These are phyloP conservation scores for Pelmatolapia mariae DNA, from an alignment of 2,113 vertebrate genomes.

Conservation along the genomic window DNA sequence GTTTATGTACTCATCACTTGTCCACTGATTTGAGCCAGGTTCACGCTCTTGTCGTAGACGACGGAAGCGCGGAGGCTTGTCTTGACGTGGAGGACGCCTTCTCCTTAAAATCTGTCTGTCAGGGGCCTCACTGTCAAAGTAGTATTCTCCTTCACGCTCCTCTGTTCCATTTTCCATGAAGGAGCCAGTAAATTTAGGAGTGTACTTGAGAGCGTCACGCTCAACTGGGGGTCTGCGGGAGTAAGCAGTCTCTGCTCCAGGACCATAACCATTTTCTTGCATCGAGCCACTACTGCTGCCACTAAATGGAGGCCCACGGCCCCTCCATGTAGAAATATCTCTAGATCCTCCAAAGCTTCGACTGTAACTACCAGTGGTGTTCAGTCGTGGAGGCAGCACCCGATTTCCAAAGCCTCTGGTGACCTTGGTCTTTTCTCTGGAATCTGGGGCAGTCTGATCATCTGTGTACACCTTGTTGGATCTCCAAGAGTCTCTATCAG, in stretches of 20 bases:
- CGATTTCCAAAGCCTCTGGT: constrained; percentile 81
- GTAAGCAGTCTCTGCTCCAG: constrained; percentile 68
- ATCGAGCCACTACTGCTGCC: constrained; percentile 45
- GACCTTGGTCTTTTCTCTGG: constrained; percentile 73
- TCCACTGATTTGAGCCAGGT: constrained; percentile 79
- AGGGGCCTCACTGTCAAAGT: constrained; percentile 78
- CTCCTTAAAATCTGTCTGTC: constrained; percentile 87
- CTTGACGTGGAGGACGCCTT: constrained; percentile 89
- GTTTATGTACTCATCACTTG: constrained; percentile 79
- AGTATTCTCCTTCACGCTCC: constrained; percentile 83
- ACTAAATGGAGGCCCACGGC: constrained; percentile 68
- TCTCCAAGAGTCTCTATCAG: constrained; percentile 88
- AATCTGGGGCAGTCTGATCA: constrained; percentile 74
- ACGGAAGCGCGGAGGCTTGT: constrained; percentile 92
- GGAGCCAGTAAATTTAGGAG: constrained; percentile 75
- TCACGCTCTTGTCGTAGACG: constrained; percentile 88
- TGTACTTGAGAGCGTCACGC: constrained; percentile 78
- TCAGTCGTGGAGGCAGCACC: constrained; percentile 86
- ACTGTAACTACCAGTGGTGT: constrained; percentile 75
- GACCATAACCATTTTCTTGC: constrained; percentile 81
- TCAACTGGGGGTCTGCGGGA: constrained; percentile 71
- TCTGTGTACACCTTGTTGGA: constrained; percentile 87
- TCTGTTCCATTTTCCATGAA: constrained; percentile 80
- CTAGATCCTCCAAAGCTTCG: constrained; percentile 76
- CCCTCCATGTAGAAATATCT: constrained; percentile 83